These are phyloP conservation scores for Caenorhabditis sp. DNA, from an alignment of 2,888 invertebrate genomes.

Conservation along the genomic window DNA sequence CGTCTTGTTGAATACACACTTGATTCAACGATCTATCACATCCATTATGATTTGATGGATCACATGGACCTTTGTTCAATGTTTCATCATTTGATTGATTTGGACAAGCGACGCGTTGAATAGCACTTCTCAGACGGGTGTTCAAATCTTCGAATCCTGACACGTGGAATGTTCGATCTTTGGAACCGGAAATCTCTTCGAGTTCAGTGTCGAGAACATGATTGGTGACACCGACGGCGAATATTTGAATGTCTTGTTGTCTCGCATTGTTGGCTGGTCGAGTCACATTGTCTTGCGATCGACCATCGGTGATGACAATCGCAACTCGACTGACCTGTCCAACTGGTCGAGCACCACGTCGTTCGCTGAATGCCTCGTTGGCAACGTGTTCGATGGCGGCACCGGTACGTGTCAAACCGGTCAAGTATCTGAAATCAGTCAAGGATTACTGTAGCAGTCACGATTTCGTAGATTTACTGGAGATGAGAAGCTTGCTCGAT, in stretches of 20 bases:
- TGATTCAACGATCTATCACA: conserved; percentile 65
- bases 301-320: conserved; percentile 72
- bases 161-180: conserved; percentile 63
- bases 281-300: conserved; percentile 69
- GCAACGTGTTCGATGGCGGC: conserved; percentile 71
- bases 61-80: conserved; percentile 56
- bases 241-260: conserved; percentile 68
- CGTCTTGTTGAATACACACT: conserved; percentile 51
- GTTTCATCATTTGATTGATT: conserved; percentile 34
- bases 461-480: background rate
- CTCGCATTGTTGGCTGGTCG: conserved; percentile 65
- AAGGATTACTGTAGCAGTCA: background rate
- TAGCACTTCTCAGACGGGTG: conserved; percentile 60
- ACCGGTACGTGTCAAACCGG: conserved; percentile 69
- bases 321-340: conserved; percentile 67
- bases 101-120: conserved; percentile 66
- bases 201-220: conserved; percentile 62
- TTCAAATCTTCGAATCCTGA: conserved; percentile 67
- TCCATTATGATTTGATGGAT: conserved; percentile 56
- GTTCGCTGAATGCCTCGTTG: conserved; percentile 67
- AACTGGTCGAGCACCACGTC: conserved; percentile 62
- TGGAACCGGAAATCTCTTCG: conserved; percentile 56
- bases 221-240: conserved; percentile 71
- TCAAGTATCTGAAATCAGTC: conserved; percentile 54
- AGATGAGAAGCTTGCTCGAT: no score